Percentiles rank a stretch among this genome's conserved stretches.
Conservation (phyloP, 1,140 invertebrate species). For the Drosophila sproati region DNA sequence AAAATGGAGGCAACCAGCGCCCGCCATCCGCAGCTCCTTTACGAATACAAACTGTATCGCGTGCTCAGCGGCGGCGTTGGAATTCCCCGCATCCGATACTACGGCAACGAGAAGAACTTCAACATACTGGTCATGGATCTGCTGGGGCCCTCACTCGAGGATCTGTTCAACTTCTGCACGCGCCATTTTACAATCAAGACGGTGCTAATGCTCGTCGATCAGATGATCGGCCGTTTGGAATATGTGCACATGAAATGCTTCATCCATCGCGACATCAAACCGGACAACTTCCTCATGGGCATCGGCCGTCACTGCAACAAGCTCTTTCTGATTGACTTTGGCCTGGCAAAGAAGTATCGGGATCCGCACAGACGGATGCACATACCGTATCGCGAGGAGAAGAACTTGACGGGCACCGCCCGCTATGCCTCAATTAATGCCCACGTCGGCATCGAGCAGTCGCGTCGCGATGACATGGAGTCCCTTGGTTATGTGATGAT, state of each 20-base stretch:
- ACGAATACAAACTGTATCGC: conserved; percentile 97
- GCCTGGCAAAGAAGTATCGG: conserved; percentile 97
- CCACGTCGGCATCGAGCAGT: conserved; percentile 96
- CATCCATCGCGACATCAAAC: conserved; percentile 98
- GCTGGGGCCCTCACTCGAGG: conserved; percentile 97
- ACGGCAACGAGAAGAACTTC: conserved; percentile 96
- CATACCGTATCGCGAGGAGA: conserved; percentile 97
- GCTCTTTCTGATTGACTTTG: conserved; percentile 99
- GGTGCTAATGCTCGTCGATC: conserved; percentile 98
- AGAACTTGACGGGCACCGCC: conserved; percentile 98
- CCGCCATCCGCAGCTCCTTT: conserved; percentile 97
- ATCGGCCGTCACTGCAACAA: conserved; percentile 98
- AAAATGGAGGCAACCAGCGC: conserved; percentile 97
- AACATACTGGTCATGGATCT: conserved; percentile 99
- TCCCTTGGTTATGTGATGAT: conserved; percentile 98
- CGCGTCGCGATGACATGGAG: conserved; percentile 97
- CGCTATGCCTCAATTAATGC: conserved; percentile 99
- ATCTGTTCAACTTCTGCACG: conserved; percentile 98
- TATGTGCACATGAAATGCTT: conserved; percentile 98
- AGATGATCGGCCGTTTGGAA: conserved; percentile 96
- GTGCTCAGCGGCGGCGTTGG: conserved; percentile 97
- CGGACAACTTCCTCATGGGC: conserved; percentile 99
- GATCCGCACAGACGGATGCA: conserved; percentile 94
- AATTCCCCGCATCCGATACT: conserved; percentile 97
- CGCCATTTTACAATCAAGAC: conserved; percentile 99